Evolutionary conservation across 2,797 vertebrate genomes (phyloP), one percentile per base, ranked within the genome.

Genomic region (Falco berigora): DNA sequence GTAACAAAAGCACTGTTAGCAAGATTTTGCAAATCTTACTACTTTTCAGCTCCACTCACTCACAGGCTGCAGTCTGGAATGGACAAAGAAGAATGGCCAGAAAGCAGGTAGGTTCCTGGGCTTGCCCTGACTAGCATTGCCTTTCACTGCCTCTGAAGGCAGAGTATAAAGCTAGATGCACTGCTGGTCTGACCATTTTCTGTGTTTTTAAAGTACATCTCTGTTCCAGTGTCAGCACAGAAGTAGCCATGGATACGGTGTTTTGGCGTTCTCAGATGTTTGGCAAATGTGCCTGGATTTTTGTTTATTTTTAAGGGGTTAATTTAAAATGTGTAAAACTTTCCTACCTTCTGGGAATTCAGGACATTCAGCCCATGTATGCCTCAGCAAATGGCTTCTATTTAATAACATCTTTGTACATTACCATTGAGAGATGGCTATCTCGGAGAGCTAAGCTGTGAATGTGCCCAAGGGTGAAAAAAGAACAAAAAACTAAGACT

Each of bases 291-390:
- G 28, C 8, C 24, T 61, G 17, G 23, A 25, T 40, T 82, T 88
- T 20, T 80, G 25, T 69, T 96, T 81, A 40, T 80, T 95, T 93
- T 87, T 66, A 80, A 96, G 46, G 42, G 10, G 49, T 89, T 94
- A 87, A 89, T 68, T 85, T 50, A 91, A 92, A 92, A 55, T 71
- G 12, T 62, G 24, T 74, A 55, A 50, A 27, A 86, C 66, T 82
- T 93, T 87, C 30, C 22, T 83, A 8, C 53, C 40, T 95, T 76
- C 64, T 94, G 74, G 74, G 56, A 93, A 64, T 80, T 85, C 2
- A 4, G 46, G 32, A 64, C 14, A 9, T 47, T 89, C 22, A 75
- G 10, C 9, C 20, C 36, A 61, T 18, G 18, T 80, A 36, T 67
- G 32, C 52, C 72, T 91, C 36, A 56, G 55, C 40, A 84, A 93